A percentile compares a stretch with the other conserved stretches of the same genome.
phyloP scores from a whole-genome alignment of 2,797 vertebrate genomes.

The Emys orbicularis region DNA sequence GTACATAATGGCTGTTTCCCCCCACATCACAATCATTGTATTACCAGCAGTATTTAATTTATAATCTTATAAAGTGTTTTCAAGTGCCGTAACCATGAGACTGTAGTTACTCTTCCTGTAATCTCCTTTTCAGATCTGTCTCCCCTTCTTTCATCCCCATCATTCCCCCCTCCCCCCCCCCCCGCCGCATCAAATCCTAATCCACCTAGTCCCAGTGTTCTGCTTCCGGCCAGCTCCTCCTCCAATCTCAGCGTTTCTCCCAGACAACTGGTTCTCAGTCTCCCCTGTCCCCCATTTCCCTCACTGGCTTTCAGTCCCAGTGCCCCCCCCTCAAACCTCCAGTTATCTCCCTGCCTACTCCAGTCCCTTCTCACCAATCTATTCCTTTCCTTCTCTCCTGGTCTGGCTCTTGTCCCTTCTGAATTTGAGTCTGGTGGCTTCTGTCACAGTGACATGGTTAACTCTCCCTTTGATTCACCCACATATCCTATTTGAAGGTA shows the following conservation, averaged over 20 bases:
- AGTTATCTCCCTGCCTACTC: not conserved
- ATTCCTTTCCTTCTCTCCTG: not conserved
- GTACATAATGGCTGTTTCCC: not conserved
- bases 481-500: too few species aligned
- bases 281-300: not conserved
- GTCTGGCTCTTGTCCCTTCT: too few species aligned
- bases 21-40: not conserved
- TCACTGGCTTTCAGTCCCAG: too few species aligned
- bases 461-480: too few species aligned
- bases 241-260: not conserved
- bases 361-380: not conserved
- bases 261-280: not conserved
- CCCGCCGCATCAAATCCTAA: not conserved
- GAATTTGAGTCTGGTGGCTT: too few species aligned
- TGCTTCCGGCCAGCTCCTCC: not conserved
- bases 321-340: too few species aligned
- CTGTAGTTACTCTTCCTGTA: not conserved
- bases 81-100: not conserved
- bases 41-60: not conserved
- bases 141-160: not conserved
- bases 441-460: too few species aligned
- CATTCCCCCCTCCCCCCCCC: accelerated
- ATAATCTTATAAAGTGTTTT: not conserved
- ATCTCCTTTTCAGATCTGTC: not conserved
- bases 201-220: not conserved